Conservation (phyloP, 2,797 vertebrate species). For the Microcaecilia unicolor region DNA sequence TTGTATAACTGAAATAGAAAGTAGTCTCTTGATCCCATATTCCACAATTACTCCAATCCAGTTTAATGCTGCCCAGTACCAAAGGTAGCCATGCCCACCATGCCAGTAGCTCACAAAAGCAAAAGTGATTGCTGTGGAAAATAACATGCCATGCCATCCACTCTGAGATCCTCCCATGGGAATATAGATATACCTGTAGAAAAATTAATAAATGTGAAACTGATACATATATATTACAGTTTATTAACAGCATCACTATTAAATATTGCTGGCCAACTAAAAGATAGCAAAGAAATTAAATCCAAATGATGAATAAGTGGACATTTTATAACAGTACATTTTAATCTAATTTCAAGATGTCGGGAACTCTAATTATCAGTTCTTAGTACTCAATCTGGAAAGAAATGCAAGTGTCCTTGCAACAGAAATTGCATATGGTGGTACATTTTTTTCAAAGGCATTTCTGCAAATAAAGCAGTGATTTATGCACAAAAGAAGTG, state of each 20-base stretch:
- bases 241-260: background rate
- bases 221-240: background rate
- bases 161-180: conserved; percentile 80
- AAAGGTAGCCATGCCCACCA: conserved; percentile 81
- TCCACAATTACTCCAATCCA: conserved; percentile 82
- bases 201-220: background rate
- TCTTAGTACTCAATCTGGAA: background rate
- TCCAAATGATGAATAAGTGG: conserved; percentile 3
- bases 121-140: conserved; percentile 80
- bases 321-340: conserved; percentile 2
- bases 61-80: conserved; percentile 85
- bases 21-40: conserved; percentile 56
- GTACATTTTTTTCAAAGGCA: too few relatives aligned
- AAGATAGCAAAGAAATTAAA: background rate
- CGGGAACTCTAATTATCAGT: background rate
- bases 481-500: too few relatives aligned
- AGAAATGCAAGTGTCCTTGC: background rate
- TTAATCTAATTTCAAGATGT: conserved; percentile 6
- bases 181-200: conserved; percentile 86
- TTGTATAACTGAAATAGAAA: conserved; percentile 48
- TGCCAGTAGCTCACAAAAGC: conserved; percentile 93
- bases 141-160: conserved; percentile 55
- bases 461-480: too few relatives aligned
- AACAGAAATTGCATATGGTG: background rate
- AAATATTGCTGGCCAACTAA: background rate